phyloP scores from a whole-genome alignment of 2,113 vertebrate genomes.

The Etheostoma cragini region DNA sequence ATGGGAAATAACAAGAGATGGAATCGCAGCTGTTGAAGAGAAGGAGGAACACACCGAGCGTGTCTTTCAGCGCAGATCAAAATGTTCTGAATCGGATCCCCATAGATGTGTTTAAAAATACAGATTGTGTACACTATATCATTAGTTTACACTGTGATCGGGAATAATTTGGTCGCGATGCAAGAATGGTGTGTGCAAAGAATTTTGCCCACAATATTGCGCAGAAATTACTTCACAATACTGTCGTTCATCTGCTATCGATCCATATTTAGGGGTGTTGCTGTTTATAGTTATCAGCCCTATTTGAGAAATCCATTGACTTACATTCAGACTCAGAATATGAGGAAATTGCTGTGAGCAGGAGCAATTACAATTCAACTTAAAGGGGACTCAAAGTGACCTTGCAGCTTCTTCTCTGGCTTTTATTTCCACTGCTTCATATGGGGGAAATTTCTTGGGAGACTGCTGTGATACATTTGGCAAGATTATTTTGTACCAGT shows the following conservation, averaged over 20 bases:
- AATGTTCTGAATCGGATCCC: neutral
- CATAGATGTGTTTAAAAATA: conserved; percentile 20
- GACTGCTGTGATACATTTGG: neutral
- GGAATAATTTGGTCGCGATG: neutral
- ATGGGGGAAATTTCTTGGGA: neutral
- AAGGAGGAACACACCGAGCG: neutral
- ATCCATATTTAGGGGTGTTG: neutral
- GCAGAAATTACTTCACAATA: too few species aligned
- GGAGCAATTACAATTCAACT: neutral
- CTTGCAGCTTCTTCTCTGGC: neutral
- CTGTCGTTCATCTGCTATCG: neutral
- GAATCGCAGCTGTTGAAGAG: conserved; percentile 5
- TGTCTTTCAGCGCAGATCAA: neutral
- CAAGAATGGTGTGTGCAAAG: too few species aligned
- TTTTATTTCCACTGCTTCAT: neutral
- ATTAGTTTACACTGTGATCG: neutral
- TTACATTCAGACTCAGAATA: neutral
- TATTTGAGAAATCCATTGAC: neutral
- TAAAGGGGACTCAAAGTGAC: neutral
- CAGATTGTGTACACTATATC: neutral
- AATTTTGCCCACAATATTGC: too few species aligned
- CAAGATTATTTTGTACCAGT: neutral
- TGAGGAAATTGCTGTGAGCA: neutral
- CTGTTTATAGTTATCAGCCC: neutral
- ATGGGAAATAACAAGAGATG: neutral